Evolutionary conservation across 2,113 vertebrate genomes (phyloP).

Genomic region (Osmerus mordax): DNA sequence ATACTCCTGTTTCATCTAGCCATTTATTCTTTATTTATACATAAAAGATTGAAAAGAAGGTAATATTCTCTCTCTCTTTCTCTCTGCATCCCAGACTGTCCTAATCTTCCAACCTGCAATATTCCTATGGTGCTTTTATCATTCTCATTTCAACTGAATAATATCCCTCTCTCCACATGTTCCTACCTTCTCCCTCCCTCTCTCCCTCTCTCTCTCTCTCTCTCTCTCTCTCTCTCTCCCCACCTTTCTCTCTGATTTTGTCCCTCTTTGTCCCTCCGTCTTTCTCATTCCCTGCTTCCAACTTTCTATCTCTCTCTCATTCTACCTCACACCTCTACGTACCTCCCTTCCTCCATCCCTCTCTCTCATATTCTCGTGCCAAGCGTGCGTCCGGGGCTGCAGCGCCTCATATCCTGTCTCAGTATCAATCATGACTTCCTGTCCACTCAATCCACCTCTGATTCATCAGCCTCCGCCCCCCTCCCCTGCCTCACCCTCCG

Average conservation of each 20-base stretch:
- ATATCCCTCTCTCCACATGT: slow-evolving; percentile 77
- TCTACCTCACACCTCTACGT: not conserved
- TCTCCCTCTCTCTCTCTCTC: too few relatives aligned
- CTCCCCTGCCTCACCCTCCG: not conserved
- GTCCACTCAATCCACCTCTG: slow-evolving; percentile 99
- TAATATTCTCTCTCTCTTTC: slow-evolving; percentile 78
- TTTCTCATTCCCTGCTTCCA: slow-evolving; percentile 28
- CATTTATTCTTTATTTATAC: slow-evolving; percentile 69
- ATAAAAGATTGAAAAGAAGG: slow-evolving; percentile 64
- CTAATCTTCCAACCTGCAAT: slow-evolving; percentile 88
- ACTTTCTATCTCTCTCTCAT: slow-evolving; percentile 60
- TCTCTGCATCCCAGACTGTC: slow-evolving; percentile 66
- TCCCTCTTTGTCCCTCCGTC: slow-evolving; percentile 12
- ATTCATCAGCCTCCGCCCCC: slow-evolving; percentile 86
- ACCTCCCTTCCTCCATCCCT: not conserved
- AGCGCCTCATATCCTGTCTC: slow-evolving; percentile 92
- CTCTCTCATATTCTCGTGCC: slow-evolving; percentile 79
- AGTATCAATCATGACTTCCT: slow-evolving; percentile 98
- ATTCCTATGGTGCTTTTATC: slow-evolving; percentile 86
- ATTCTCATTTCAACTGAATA: slow-evolving; percentile 95
- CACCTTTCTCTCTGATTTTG: slow-evolving; percentile 11
- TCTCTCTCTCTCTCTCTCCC: slow-evolving; percentile 18
- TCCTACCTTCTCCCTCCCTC: slow-evolving; percentile 38
- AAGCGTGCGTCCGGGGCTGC: slow-evolving; percentile 54
- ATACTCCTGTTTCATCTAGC: slow-evolving; percentile 58